Conservation (phyloP, 2,888 invertebrate genomes). For the Napeogenes sylphis region DNA sequence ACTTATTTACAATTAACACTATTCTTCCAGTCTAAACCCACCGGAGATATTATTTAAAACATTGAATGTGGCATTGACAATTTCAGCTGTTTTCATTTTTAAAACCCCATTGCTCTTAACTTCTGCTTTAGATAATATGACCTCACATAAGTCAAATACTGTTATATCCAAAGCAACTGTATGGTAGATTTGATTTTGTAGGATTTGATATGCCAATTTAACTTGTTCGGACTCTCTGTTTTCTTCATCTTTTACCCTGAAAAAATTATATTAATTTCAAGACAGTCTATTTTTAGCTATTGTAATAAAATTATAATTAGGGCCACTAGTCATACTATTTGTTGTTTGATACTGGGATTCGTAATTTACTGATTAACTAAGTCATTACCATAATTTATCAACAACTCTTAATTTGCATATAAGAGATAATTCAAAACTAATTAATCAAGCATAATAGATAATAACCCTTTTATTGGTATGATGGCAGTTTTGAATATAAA, state of each 20-base stretch:
- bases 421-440: too few species aligned
- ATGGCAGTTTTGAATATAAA: too few species aligned
- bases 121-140: conserved; percentile 58
- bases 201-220: conserved; percentile 50
- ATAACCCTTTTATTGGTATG: too few species aligned
- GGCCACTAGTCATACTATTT: too few species aligned
- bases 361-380: too few species aligned
- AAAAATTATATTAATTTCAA: not conserved
- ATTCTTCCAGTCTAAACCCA: conserved; percentile 6
- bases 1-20: not conserved
- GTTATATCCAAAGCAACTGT: conserved; percentile 55
- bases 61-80: conserved; percentile 60
- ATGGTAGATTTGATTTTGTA: conserved; percentile 61
- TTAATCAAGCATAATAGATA: too few species aligned
- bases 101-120: conserved; percentile 58
- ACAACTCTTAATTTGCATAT: too few species aligned
- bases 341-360: too few species aligned
- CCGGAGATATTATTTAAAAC: conserved; percentile 55
- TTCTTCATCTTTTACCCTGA: conserved; percentile 52
- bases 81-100: conserved; percentile 65
- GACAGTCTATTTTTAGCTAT: too few species aligned
- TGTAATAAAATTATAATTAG: too few species aligned
- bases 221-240: conserved; percentile 46
- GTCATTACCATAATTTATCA: too few species aligned
- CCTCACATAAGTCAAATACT: conserved; percentile 53